A percentile compares a stretch with the other conserved stretches of the same genome.
Evolutionary conservation across 2,888 invertebrate genomes (phyloP).

Genomic region (Pharmacophagus antenor): DNA sequence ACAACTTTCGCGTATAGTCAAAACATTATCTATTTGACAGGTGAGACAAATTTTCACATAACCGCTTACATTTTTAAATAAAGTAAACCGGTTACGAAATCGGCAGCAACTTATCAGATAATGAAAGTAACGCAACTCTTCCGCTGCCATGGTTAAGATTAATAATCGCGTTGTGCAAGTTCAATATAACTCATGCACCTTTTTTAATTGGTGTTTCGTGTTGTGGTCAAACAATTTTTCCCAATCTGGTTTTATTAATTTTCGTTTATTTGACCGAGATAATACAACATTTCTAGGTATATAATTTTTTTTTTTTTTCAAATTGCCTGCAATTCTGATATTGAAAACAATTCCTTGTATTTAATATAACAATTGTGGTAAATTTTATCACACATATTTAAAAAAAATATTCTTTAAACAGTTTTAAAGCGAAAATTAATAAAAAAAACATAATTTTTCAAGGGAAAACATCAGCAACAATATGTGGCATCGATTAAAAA

Average conservation of each 20-base stretch:
- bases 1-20: neutral
- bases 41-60: neutral
- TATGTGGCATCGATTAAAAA: no score
- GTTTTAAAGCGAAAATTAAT: no score
- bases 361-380: no score
- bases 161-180: conserved; percentile 23
- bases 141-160: conserved; percentile 25
- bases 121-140: conserved; percentile 27
- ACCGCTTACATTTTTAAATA: neutral
- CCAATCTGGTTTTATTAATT: conserved; percentile 3
- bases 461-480: no score
- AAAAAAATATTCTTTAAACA: no score
- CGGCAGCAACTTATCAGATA: conserved; percentile 17
- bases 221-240: conserved; percentile 17
- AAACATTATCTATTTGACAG: neutral
- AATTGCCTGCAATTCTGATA: no score
- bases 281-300: neutral
- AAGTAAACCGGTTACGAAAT: conserved; percentile 23
- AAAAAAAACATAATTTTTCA: no score
- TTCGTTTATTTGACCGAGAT: neutral
- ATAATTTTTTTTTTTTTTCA: neutral
- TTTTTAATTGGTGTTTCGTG: conserved; percentile 19
- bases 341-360: no score
- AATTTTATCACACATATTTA: no score
- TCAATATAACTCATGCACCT: conserved; percentile 18